A percentile compares a stretch with the other conserved stretches of the same genome.
phyloP scores from a whole-genome alignment of 2,888 invertebrate genomes.

The Caenorhabditis uteleia region DNA sequence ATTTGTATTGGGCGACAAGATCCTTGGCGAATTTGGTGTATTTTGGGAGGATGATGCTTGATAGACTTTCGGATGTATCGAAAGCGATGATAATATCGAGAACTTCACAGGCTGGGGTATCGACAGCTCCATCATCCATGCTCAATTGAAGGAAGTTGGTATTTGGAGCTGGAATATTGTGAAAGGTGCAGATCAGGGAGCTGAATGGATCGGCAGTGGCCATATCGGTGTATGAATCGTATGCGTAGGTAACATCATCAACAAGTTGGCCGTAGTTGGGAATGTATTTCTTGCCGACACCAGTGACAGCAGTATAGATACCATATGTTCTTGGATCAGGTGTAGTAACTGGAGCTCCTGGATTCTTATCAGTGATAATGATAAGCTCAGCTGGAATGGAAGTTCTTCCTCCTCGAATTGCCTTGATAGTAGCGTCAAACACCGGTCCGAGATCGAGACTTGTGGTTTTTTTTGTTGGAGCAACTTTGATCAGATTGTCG shows the following conservation, averaged over 20 bases:
- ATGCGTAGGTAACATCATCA: conserved; percentile 7
- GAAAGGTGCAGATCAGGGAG: conserved; percentile 19
- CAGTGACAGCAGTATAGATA: conserved; percentile 19
- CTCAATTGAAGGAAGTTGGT: neutral
- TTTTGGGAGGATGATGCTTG: conserved; percentile 27
- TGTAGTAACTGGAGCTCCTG: neutral
- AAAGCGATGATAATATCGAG: conserved; percentile 33
- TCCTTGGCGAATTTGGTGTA: conserved; percentile 21
- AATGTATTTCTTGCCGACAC: conserved; percentile 15
- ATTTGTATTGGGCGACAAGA: conserved; percentile 29
- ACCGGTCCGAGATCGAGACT: neutral
- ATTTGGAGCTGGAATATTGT: neutral
- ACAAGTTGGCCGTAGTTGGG: neutral
- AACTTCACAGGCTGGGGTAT: conserved; percentile 26
- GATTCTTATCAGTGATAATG: conserved; percentile 22
- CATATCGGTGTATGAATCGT: conserved; percentile 23
- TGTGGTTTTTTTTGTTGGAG: neutral
- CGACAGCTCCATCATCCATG: neutral
- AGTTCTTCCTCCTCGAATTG: conserved; percentile 13
- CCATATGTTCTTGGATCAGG: conserved; percentile 6
- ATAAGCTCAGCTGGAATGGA: conserved; percentile 20
- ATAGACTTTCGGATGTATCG: conserved; percentile 30
- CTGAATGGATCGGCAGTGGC: conserved; percentile 15
- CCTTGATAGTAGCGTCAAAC: conserved; percentile 5
- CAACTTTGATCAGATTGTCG: conserved; percentile 11